A percentile compares a stretch with the other conserved stretches of the same genome.
Conservation (phyloP, 2,797 vertebrate genomes). For the Gobionotothen gibberifrons region DNA sequence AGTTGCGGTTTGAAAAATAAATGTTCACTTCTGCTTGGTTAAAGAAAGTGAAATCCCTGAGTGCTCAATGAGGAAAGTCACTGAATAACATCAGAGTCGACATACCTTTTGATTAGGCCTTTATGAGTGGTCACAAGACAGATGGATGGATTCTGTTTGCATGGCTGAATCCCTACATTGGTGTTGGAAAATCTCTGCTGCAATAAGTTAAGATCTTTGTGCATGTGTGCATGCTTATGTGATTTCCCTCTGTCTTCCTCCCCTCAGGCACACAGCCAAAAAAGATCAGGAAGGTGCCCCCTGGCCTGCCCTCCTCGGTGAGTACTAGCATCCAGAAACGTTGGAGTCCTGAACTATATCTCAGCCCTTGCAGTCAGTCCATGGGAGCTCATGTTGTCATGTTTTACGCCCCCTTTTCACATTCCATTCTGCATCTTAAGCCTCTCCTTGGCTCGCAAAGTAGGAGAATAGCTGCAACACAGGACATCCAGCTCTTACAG, state of each 20-base stretch:
- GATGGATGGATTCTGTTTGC: constrained; percentile 40
- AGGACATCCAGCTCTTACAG: constrained; percentile 69
- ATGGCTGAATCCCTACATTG: constrained; percentile 21
- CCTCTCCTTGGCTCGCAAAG: constrained; percentile 45
- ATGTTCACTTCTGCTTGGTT: constrained; percentile 59
- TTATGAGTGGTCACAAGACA: constrained; percentile 50
- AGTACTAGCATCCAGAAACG: constrained; percentile 68
- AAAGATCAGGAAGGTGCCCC: constrained; percentile 98
- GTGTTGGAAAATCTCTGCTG: constrained; percentile 27
- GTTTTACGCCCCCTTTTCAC: constrained; percentile 48
- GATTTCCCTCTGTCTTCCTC: constrained; percentile 40
- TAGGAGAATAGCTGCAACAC: constrained; percentile 48
- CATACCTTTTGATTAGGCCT: constrained; percentile 43
- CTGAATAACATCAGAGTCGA: constrained; percentile 36
- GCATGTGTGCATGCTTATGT: constrained; percentile 25
- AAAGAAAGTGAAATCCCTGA: constrained; percentile 32
- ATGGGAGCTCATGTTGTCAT: constrained; percentile 44
- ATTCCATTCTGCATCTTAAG: constrained; percentile 54
- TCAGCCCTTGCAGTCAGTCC: constrained; percentile 23
- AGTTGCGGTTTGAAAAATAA: constrained; percentile 45
- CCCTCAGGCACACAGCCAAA: constrained; percentile 91
- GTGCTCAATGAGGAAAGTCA: constrained; percentile 9
- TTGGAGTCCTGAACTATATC: constrained; percentile 32
- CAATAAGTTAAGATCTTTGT: constrained; percentile 12
- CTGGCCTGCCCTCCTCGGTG: constrained; percentile 96